Evolutionary conservation across 2,888 invertebrate genomes (phyloP).

Genomic region (Cephus pygmeus): DNA sequence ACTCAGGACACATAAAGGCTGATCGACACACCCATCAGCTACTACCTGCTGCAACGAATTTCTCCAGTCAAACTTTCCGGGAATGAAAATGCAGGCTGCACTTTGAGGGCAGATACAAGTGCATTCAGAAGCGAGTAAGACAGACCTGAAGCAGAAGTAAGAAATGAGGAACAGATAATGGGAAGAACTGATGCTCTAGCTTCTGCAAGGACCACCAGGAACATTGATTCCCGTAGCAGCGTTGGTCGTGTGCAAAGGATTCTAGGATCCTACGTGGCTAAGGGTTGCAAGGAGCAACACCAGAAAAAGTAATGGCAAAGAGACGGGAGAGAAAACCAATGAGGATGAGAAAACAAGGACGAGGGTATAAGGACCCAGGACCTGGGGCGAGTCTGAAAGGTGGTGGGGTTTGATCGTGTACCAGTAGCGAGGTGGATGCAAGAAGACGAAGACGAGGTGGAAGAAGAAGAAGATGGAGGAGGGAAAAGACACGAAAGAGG

Average conservation of each 20-base stretch:
- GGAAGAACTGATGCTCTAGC: neutral
- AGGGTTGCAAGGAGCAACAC: neutral
- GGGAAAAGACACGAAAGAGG: slow-evolving; percentile 32
- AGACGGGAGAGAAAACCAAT: neutral
- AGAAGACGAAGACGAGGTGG: neutral
- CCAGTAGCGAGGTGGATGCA: neutral
- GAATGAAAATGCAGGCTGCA: neutral
- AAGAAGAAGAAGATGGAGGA: neutral
- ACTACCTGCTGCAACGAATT: neutral
- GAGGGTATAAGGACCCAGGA: neutral
- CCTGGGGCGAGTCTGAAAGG: neutral
- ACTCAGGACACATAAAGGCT: neutral
- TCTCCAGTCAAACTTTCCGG: neutral
- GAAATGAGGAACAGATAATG: neutral
- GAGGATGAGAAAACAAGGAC: neutral
- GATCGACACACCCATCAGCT: neutral
- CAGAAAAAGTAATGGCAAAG: neutral
- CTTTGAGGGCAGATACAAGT: neutral
- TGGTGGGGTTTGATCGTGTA: neutral
- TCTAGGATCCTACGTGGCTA: neutral
- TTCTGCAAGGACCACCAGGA: neutral
- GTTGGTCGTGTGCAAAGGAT: neutral
- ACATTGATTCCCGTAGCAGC: neutral
- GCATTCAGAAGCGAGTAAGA: neutral
- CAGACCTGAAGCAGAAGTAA: too few relatives aligned